phyloP scores from a whole-genome alignment of 1,140 invertebrate genomes.

The Trypoxylus dichotomus region DNA sequence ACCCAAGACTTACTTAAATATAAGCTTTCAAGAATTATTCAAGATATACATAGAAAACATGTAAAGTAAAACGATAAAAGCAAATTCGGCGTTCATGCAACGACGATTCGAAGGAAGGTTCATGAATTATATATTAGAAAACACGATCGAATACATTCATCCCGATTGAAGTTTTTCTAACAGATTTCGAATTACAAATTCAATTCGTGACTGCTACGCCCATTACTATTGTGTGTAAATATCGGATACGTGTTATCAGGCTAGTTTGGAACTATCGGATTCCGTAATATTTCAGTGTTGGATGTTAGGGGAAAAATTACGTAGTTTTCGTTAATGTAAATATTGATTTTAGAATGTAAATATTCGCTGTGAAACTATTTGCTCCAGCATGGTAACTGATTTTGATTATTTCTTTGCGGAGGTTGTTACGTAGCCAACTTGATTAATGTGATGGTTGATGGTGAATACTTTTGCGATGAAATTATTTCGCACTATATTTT shows the following conservation, averaged over 20 bases:
- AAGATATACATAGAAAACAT: neutral
- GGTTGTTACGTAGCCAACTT: no score
- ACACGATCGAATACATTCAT: slow-evolving; percentile 7
- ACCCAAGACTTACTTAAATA: neutral
- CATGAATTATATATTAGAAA: slow-evolving; percentile 23
- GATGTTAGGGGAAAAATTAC: neutral
- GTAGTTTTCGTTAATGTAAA: no score
- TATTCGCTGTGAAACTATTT: no score
- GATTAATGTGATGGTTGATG: no score
- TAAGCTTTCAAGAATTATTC: neutral
- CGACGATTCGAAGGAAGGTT: neutral
- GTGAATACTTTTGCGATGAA: no score
- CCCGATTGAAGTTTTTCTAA: slow-evolving; percentile 10
- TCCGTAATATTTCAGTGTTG: neutral
- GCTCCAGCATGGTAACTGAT: no score
- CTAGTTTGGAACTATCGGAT: neutral
- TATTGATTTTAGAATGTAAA: no score
- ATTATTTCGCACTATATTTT: no score
- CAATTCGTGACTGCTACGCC: neutral
- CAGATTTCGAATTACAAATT: slow-evolving; percentile 8
- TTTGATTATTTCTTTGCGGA: no score
- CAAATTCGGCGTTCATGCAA: neutral
- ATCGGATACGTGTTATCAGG: neutral
- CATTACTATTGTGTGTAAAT: neutral
- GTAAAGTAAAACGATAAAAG: neutral